Percentiles rank a stretch among this genome's conserved stretches.
phyloP scores from a whole-genome alignment of 2,888 invertebrate genomes.

The Pyrgus malvae region DNA sequence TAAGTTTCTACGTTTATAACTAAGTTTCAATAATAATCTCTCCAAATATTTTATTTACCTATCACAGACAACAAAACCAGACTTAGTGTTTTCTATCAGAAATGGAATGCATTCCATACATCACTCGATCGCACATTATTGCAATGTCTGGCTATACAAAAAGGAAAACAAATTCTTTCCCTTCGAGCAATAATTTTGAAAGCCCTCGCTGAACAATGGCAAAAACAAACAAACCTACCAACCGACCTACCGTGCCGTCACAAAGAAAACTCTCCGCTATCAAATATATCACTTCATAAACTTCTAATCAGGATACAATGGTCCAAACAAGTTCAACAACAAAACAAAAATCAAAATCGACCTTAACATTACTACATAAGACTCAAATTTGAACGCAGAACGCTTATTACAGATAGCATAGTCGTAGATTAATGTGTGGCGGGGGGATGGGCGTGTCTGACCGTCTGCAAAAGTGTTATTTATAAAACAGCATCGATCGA shows the following conservation, averaged over 20 bases:
- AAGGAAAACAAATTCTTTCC: neutral
- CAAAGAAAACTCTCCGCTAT: neutral
- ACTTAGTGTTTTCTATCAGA: no score
- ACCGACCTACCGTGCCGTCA: constrained; percentile 1
- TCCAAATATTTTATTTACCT: no score
- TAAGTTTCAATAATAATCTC: no score
- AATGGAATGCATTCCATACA: no score
- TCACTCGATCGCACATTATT: no score
- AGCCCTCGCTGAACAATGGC: no score
- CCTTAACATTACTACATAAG: neutral
- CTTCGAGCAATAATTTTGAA: neutral
- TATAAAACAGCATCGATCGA: constrained; percentile 43
- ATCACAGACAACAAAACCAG: no score
- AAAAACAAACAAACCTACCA: neutral
- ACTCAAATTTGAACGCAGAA: neutral
- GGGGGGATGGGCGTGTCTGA: constrained; percentile 31
- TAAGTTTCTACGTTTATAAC: no score
- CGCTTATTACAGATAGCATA: no score
- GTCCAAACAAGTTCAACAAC: neutral
- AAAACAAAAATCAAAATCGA: neutral
- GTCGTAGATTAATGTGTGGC: no score
- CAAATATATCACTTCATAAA: constrained; percentile 12
- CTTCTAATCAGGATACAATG: constrained; percentile 11
- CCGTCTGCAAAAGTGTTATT: constrained; percentile 37
- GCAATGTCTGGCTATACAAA: neutral